Percentiles rank a stretch among this genome's conserved stretches.
Conservation (phyloP, 1,140 invertebrate genomes). For the Ctenoplectra terminalis region DNA sequence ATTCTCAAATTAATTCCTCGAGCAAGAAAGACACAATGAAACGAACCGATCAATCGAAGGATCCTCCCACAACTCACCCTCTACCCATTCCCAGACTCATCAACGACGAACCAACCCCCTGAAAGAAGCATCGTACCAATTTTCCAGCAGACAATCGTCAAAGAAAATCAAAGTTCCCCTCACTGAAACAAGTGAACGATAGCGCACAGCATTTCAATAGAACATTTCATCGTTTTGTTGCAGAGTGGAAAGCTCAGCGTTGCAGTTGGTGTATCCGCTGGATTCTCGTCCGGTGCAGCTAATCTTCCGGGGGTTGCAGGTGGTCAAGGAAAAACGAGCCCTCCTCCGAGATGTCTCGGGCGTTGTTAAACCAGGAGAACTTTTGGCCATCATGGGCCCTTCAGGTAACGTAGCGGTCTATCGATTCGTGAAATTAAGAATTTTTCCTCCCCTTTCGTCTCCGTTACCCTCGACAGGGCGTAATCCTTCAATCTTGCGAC, state of each 20-base stretch:
- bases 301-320: conserved; percentile 87
- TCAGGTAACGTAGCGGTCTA: conserved; percentile 84
- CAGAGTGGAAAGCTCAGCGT: conserved; percentile 81
- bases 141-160: neutral
- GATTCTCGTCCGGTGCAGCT: conserved; percentile 86
- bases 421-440: neutral
- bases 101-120: neutral
- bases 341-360: conserved; percentile 90
- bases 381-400: conserved; percentile 93
- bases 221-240: neutral
- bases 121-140: conserved; percentile 1
- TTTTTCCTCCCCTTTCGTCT: no score
- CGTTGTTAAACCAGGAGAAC: conserved; percentile 89
- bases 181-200: neutral
- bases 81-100: no score
- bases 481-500: conserved; percentile 8
- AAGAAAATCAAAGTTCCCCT: neutral
- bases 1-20: no score
- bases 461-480: no score
- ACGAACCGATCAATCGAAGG: no score
- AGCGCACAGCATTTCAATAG: neutral
- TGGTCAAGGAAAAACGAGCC: conserved; percentile 84
- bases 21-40: no score
- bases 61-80: no score
- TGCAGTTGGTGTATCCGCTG: conserved; percentile 79